Evolutionary conservation across 2,888 invertebrate species (phyloP).

Genomic region (Zaprionus obscuricornis): DNA sequence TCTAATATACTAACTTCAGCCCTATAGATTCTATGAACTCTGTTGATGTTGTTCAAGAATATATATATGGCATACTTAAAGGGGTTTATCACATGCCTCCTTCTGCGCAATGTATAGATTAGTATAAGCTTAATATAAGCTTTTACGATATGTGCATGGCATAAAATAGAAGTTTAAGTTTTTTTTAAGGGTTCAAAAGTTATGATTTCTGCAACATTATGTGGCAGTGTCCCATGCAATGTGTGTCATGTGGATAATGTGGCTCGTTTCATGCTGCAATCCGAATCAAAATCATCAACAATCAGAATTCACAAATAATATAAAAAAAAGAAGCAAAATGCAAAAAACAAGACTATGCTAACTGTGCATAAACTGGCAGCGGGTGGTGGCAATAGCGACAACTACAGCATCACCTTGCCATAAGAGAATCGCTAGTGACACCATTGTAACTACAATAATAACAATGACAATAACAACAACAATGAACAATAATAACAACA

Average conservation of each 20-base stretch:
- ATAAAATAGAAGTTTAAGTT: too few species aligned
- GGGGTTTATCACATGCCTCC: too few species aligned
- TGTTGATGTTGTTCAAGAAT: too few species aligned
- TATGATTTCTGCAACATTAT: too few species aligned
- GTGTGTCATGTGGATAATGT: constrained; percentile 51
- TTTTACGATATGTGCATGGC: too few species aligned
- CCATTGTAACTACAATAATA: constrained; percentile 14
- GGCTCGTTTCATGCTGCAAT: constrained; percentile 47
- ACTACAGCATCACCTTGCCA: neutral
- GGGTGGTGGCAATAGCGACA: constrained; percentile 44
- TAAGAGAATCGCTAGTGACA: constrained; percentile 1
- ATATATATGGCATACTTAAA: too few species aligned
- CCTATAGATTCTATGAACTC: too few species aligned
- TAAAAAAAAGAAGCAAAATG: neutral
- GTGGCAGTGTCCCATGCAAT: too few species aligned
- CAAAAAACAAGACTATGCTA: neutral
- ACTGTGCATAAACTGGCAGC: constrained; percentile 56
- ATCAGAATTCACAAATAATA: constrained; percentile 50
- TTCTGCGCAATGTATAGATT: too few species aligned
- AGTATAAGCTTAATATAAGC: too few species aligned
- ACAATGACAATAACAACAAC: neutral
- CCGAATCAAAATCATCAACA: constrained; percentile 34
- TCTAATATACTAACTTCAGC: too few species aligned
- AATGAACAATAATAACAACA: constrained; percentile 28
- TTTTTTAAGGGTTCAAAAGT: too few species aligned